A percentile compares a stretch with the other conserved stretches of the same genome.
Conservation (phyloP, 2,113 vertebrate genomes). For the Chinchilla lanigera region DNA sequence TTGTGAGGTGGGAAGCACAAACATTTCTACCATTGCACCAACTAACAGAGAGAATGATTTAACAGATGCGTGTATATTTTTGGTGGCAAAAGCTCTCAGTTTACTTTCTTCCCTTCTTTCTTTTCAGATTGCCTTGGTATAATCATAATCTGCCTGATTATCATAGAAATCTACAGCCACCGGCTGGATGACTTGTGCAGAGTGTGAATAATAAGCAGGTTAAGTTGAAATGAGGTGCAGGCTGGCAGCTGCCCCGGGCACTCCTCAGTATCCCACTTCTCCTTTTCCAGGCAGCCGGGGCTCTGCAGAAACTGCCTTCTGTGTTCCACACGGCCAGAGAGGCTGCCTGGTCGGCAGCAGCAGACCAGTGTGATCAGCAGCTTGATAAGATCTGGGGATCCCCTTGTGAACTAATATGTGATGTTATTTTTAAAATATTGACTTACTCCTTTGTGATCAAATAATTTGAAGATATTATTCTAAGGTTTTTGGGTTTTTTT, state of each 20-base stretch:
- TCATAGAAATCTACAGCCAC: not conserved
- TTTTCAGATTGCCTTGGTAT: not conserved
- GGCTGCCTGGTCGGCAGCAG: not conserved
- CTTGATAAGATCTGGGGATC: not conserved
- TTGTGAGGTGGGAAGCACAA: not conserved
- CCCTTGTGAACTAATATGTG: not conserved
- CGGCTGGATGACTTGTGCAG: not conserved
- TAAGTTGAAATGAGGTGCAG: not conserved
- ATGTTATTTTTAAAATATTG: not conserved
- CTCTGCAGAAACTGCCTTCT: not conserved
- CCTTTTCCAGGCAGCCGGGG: not conserved
- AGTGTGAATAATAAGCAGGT: not conserved
- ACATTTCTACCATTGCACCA: not conserved
- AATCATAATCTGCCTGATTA: not conserved
- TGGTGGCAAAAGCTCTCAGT: not conserved
- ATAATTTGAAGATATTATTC: not conserved
- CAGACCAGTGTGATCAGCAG: not conserved
- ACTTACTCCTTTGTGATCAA: not conserved
- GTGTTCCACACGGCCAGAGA: not conserved
- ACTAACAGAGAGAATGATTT: not conserved
- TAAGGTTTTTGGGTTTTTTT: not conserved
- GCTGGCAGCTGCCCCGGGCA: too few species aligned
- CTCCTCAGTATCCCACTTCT: not conserved
- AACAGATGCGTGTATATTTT: not conserved
- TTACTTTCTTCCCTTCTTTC: not conserved